Evolutionary conservation across 2,113 vertebrate species (phyloP), one percentile per base, ranked within the genome.

Genomic region (Promerops cafer): DNA sequence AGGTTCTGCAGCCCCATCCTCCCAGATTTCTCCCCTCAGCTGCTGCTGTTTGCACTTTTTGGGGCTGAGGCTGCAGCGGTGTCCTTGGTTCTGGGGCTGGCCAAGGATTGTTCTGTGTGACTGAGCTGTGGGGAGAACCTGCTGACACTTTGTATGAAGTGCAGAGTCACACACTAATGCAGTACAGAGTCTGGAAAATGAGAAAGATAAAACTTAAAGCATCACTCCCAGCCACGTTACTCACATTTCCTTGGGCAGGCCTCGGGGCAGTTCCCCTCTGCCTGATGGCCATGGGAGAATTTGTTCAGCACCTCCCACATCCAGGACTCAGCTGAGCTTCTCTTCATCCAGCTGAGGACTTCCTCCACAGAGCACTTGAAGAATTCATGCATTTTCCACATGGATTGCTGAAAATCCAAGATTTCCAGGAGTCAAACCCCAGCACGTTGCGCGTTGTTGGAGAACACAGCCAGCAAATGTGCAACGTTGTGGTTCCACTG

Each of bases 361-460:
- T 37, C 31, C 17, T 39, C 60, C 47, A 16, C 42, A 37, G 22
- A 68, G 37, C 45, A 15, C 13, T 4, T 4, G 0, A 50, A 42
- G 59, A 39, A 59, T 63, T 39, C 28, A 0, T 10, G 11, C 0
- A 0, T 72, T 89, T 76, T 9, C 42, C 19, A 14, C 1, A 1
- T 5, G 37, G 27, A 16, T 31, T 14, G 27, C 60, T 81, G 28
- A 7, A 71, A 59, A 39, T 10, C 42, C 6, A 3, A 28, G 23
- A 5, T 28, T 50, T 81, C 33, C 44, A 45, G 50, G 45, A 61
- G 40, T 49, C 40, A 64, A 20, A 50, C 10, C 27, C 28, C 72
- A 57, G 60, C 8, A 1, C 1, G 5, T 6, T 69, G 63, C 22
- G 56, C 57, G 33, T 0, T 14, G 53, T 5, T 13, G 18, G 40